These are phyloP conservation scores for Linepithema humile DNA, from an alignment of 1,140 invertebrate species.

Conservation along the genomic window DNA sequence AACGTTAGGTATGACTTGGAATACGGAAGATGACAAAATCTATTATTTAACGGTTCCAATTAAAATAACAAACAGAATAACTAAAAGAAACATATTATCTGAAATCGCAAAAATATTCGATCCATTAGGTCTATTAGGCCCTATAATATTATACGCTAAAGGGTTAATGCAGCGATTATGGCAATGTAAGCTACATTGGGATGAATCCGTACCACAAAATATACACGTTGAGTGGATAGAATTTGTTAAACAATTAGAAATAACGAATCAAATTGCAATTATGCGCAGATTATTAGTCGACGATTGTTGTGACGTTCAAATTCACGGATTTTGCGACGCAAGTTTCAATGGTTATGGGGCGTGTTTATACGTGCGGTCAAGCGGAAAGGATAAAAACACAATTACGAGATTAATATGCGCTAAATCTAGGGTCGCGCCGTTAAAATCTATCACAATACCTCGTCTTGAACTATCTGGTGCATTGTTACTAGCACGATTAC, in stretches of 20 bases:
- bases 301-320: neutral
- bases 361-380: neutral
- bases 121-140: neutral
- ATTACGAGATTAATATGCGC: neutral
- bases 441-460: neutral
- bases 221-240: neutral
- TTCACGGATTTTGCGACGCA: neutral
- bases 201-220: neutral
- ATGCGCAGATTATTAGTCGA: neutral
- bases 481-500: neutral
- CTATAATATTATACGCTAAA: neutral
- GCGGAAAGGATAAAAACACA: neutral
- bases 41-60: neutral
- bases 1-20: neutral
- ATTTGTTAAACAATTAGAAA: neutral
- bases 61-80: neutral
- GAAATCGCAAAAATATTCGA: neutral
- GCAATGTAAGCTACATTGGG: neutral
- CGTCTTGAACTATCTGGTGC: neutral
- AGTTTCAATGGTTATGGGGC: neutral
- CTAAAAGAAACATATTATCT: neutral
- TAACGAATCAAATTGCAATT: neutral
- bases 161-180: neutral
- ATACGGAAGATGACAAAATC: neutral
- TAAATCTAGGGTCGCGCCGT: neutral